These are phyloP conservation scores for Scelioninae gen. 1 DNA, from an alignment of 2,888 invertebrate species.

Conservation along the genomic window DNA sequence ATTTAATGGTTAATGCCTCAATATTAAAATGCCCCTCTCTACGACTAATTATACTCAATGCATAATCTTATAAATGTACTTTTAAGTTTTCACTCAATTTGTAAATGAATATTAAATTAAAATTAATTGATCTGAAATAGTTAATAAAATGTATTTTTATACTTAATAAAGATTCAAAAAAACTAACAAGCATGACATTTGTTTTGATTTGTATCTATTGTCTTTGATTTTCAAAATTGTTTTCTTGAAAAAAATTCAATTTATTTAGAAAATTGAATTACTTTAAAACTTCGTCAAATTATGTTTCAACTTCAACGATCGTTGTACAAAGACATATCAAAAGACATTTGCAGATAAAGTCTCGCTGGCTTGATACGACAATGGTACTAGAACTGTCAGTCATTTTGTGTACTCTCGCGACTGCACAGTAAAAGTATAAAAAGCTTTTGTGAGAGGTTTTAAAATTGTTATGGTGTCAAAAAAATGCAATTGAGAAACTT, in stretches of 20 bases:
- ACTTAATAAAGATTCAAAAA: too few relatives aligned
- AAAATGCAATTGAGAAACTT: conserved; percentile 56
- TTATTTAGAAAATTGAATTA: conserved; percentile 1
- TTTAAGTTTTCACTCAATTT: too few relatives aligned
- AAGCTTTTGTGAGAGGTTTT: conserved; percentile 48
- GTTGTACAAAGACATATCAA: conserved; percentile 24
- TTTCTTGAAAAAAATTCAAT: neutral
- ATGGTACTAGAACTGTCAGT: conserved; percentile 43
- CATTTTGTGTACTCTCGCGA: conserved; percentile 36
- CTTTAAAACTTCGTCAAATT: conserved; percentile 11
- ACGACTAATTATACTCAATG: too few relatives aligned
- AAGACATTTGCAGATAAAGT: conserved; percentile 49
- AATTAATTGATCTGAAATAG: too few relatives aligned
- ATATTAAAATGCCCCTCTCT: too few relatives aligned
- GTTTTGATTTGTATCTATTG: too few relatives aligned
- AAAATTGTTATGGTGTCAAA: conserved; percentile 53
- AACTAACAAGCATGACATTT: too few relatives aligned
- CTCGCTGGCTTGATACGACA: conserved; percentile 46
- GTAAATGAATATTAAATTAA: too few relatives aligned
- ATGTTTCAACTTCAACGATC: conserved; percentile 23
- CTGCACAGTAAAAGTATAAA: conserved; percentile 37
- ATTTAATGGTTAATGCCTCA: too few relatives aligned
- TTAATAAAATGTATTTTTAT: too few relatives aligned
- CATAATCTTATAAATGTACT: too few relatives aligned
- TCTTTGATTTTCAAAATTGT: neutral